phyloP scores from a whole-genome alignment of 2,797 vertebrate species.

The Loris lydekkerianus region DNA sequence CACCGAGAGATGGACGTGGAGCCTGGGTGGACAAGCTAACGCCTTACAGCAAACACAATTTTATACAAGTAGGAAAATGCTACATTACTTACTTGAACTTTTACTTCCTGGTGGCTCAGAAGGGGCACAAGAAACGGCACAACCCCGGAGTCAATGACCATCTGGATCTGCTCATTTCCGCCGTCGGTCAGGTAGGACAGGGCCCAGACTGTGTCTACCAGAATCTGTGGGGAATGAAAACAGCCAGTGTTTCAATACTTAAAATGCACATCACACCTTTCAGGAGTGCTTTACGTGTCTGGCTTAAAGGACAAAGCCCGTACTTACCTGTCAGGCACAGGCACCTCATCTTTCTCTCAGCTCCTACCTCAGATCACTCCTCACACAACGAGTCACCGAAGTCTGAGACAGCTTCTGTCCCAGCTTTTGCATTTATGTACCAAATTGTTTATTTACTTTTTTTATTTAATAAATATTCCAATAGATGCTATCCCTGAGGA shows the following conservation, averaged over 20 bases:
- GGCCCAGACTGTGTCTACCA: constrained; percentile 99
- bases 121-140: constrained; percentile 98
- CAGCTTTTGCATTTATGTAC: not conserved
- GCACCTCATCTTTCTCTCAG: not conserved
- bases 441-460: not conserved
- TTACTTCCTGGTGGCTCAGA: constrained; percentile 99
- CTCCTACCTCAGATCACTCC: not conserved
- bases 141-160: constrained; percentile 99
- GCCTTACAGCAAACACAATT: constrained; percentile 44
- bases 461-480: too few relatives aligned
- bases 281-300: not conserved
- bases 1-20: not conserved
- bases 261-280: not conserved
- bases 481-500: too few relatives aligned
- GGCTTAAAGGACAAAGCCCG: not conserved
- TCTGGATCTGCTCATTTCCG: constrained; percentile 99
- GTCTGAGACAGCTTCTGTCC: not conserved
- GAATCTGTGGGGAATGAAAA: constrained; percentile 92
- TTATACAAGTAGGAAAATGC: constrained; percentile 12
- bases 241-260: constrained; percentile 55
- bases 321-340: not conserved
- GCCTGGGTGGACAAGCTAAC: not conserved
- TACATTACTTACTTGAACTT: constrained; percentile 96
- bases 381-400: constrained; percentile 32
- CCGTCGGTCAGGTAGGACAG: constrained; percentile 99